Conservation (phyloP, 2,113 vertebrate genomes). For the Heterotilapia buettikoferi region DNA sequence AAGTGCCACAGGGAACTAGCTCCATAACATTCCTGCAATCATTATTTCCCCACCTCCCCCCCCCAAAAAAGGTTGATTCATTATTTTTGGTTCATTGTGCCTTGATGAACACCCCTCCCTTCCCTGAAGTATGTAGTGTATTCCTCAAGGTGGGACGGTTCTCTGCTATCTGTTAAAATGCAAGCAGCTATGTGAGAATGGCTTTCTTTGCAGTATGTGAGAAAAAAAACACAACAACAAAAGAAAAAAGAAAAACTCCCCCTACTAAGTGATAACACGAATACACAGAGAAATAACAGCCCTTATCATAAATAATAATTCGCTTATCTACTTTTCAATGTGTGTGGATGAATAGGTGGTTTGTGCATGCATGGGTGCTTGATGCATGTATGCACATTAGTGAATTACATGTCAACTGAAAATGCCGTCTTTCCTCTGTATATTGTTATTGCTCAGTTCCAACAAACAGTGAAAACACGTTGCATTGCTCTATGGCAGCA, state of each 20-base stretch:
- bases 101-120: constrained; percentile 49
- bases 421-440: background rate
- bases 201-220: constrained; percentile 3
- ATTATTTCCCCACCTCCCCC: background rate
- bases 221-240: background rate
- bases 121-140: constrained; percentile 1
- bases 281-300: constrained; percentile 7
- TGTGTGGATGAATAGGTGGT: background rate
- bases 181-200: constrained; percentile 14
- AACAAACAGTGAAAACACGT: constrained; percentile 37
- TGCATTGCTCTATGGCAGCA: constrained; percentile 63
- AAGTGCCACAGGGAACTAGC: constrained; percentile 21
- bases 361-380: background rate
- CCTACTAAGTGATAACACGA: background rate
- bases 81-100: constrained; percentile 54
- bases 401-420: background rate
- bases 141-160: background rate
- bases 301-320: constrained; percentile 11
- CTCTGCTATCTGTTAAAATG: constrained; percentile 16
- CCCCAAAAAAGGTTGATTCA: constrained; percentile 11
- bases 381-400: background rate
- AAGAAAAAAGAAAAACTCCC: background rate
- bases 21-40: constrained; percentile 3
- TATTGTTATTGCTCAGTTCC: constrained; percentile 20
- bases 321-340: background rate